Percentiles rank a stretch among this genome's conserved stretches.
These are phyloP conservation scores for Cherax quadricarinatus DNA, from an alignment of 1,140 invertebrate species.

Conservation along the genomic window DNA sequence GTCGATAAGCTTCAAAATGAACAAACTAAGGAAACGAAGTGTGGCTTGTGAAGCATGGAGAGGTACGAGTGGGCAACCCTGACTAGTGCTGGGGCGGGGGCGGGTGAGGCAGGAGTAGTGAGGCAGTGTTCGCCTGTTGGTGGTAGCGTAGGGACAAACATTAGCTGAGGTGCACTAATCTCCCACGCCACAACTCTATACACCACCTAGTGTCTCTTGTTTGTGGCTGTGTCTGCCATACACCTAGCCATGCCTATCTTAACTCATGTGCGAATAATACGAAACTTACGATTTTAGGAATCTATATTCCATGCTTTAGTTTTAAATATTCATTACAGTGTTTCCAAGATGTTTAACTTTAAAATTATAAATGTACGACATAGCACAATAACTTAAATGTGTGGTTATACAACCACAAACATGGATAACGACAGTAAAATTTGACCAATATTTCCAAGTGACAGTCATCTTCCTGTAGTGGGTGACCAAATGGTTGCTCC, in stretches of 20 bases:
- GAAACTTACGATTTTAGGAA: too few relatives aligned
- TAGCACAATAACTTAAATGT: background rate
- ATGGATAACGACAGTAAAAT: background rate
- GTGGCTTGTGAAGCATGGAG: too few relatives aligned
- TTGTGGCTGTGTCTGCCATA: too few relatives aligned
- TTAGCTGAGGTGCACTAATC: too few relatives aligned
- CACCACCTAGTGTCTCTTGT: too few relatives aligned
- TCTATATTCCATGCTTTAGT: background rate
- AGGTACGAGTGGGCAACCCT: background rate
- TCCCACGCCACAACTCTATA: too few relatives aligned
- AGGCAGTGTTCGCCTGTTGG: conserved; percentile 2
- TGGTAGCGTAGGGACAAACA: background rate
- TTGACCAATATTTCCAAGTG: background rate
- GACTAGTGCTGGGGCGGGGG: background rate
- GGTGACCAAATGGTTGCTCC: too few relatives aligned
- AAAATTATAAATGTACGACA: background rate
- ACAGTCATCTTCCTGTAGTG: background rate
- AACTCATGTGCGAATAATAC: background rate
- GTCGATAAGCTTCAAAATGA: too few relatives aligned
- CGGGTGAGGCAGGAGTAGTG: background rate
- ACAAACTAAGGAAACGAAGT: too few relatives aligned
- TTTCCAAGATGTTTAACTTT: background rate
- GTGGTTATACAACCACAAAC: background rate
- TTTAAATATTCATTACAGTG: background rate
- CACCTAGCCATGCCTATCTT: background rate